Evolutionary conservation across 2,797 vertebrate species (phyloP).

Genomic region (Ptychadena robeensis): DNA sequence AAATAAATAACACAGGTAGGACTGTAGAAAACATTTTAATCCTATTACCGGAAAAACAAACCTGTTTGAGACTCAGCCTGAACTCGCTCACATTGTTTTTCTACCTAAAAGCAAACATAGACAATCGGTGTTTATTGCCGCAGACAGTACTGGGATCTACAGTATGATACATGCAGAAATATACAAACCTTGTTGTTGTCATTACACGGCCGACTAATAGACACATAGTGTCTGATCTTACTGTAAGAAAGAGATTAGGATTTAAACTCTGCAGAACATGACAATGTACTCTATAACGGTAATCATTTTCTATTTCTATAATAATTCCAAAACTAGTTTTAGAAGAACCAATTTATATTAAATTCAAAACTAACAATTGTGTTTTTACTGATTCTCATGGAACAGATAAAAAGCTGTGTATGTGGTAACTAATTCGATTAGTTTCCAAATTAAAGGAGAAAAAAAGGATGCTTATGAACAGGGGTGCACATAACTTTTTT

Average conservation of each 20-base stretch:
- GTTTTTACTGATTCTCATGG: too few relatives aligned
- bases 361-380: too few relatives aligned
- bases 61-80: slow-evolving; percentile 93
- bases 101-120: slow-evolving; percentile 75
- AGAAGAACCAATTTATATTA: too few relatives aligned
- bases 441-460: too few relatives aligned
- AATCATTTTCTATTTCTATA: too few relatives aligned
- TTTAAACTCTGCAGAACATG: neutral
- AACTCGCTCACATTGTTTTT: slow-evolving; percentile 87
- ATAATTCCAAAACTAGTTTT: too few relatives aligned
- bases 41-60: slow-evolving; percentile 67
- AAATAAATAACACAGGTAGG: neutral
- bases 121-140: slow-evolving; percentile 31
- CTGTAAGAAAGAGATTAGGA: slow-evolving; percentile 74
- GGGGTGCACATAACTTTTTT: too few relatives aligned
- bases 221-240: slow-evolving; percentile 99
- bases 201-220: slow-evolving; percentile 93
- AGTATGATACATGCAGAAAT: neutral
- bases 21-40: slow-evolving; percentile 29
- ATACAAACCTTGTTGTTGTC: slow-evolving; percentile 92
- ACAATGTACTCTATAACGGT: neutral
- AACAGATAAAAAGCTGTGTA: too few relatives aligned
- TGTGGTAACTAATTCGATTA: too few relatives aligned
- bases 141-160: neutral
- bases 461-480: too few relatives aligned